Conservation (phyloP, 2,888 invertebrate genomes). For the Acronicta psi region DNA sequence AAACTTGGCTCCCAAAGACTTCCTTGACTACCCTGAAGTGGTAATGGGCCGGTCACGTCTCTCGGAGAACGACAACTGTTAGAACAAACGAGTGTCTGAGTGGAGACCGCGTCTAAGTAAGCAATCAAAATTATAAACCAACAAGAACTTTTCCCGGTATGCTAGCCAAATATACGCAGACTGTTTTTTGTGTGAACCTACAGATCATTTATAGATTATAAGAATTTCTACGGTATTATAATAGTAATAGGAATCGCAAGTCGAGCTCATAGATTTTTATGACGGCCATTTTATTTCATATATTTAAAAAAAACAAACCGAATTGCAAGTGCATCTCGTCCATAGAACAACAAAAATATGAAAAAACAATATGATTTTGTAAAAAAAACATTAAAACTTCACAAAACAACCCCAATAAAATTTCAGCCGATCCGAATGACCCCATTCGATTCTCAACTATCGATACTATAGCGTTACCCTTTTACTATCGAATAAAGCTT, state of each 20-base stretch:
- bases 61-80: too few species aligned
- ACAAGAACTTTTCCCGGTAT: too few species aligned
- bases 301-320: not conserved
- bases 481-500: slow-evolving; percentile 81
- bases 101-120: too few species aligned
- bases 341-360: slow-evolving; percentile 1
- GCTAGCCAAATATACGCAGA: too few species aligned
- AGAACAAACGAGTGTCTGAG: too few species aligned
- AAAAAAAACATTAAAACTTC: slow-evolving; percentile 25
- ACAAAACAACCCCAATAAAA: slow-evolving; percentile 42
- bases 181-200: too few species aligned
- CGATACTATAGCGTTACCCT: slow-evolving; percentile 77
- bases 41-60: too few species aligned
- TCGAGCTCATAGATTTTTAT: not conserved
- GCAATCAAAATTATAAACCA: too few species aligned
- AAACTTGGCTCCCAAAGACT: too few species aligned
- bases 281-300: not conserved
- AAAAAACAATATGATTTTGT: slow-evolving; percentile 1
- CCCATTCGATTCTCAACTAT: slow-evolving; percentile 74
- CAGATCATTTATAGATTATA: too few species aligned
- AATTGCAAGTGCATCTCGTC: not conserved
- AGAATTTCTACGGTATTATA: not conserved
- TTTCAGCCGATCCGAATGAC: slow-evolving; percentile 61
- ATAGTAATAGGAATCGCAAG: not conserved
- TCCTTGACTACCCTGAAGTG: too few species aligned